Evolutionary conservation across 2,888 invertebrate genomes (phyloP).

Genomic region (Mamestra brassicae): DNA sequence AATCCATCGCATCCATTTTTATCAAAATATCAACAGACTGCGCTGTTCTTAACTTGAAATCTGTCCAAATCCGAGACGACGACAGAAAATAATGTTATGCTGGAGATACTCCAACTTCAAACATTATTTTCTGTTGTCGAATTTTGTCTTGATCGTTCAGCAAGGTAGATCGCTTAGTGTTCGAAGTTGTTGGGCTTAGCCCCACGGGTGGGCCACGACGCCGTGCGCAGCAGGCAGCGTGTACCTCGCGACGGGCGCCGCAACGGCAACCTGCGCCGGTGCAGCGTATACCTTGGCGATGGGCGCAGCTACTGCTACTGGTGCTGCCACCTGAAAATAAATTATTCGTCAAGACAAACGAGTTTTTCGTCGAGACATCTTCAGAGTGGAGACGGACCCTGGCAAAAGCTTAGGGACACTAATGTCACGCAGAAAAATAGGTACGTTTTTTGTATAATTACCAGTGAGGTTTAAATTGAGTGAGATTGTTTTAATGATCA

Average conservation of each 20-base stretch:
- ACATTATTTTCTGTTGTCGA: constrained; percentile 28
- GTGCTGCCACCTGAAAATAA: constrained; percentile 62
- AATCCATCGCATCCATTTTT: constrained; percentile 23
- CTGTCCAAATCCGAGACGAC: not conserved
- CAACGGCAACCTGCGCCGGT: constrained; percentile 81
- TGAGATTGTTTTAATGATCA: no score
- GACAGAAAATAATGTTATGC: constrained; percentile 31
- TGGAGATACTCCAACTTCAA: constrained; percentile 11
- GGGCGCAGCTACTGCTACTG: constrained; percentile 79
- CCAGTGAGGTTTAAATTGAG: no score
- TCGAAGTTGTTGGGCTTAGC: constrained; percentile 71
- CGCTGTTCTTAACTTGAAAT: constrained; percentile 31
- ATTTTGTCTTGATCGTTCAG: constrained; percentile 49
- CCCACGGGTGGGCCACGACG: constrained; percentile 83
- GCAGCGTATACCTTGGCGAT: constrained; percentile 80
- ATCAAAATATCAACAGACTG: constrained; percentile 34
- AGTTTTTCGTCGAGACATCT: not conserved
- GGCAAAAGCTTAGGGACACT: no score
- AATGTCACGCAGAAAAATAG: no score
- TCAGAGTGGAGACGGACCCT: not conserved
- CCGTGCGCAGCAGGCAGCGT: constrained; percentile 71
- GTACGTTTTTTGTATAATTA: no score
- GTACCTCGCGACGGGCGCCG: constrained; percentile 80
- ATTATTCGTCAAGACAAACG: constrained; percentile 9
- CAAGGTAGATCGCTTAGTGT: constrained; percentile 53